Conservation (phyloP, 2,888 invertebrate species). For the Asteroscopus sphinx region DNA sequence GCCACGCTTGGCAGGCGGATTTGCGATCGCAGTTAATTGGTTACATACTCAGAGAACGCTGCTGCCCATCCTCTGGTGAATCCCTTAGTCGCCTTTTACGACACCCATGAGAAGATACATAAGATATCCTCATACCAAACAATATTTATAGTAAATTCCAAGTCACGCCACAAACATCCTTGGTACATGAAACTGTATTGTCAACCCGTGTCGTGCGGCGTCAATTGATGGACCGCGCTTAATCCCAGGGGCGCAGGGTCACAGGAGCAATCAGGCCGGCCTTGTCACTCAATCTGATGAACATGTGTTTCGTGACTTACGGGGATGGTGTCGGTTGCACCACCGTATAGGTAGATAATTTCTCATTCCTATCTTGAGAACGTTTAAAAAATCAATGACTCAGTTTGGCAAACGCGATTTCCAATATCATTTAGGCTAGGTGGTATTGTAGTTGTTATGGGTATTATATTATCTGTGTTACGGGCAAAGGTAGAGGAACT, state of each 20-base stretch:
- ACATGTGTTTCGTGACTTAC: conserved; percentile 24
- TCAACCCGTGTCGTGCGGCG: conserved; percentile 44
- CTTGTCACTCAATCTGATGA: conserved; percentile 47
- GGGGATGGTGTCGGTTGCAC: conserved; percentile 3
- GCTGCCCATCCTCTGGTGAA: too few species aligned
- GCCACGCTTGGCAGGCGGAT: too few species aligned
- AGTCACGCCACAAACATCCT: conserved; percentile 14
- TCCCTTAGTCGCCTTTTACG: too few species aligned
- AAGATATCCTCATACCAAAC: too few species aligned
- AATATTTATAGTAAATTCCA: conserved; percentile 6
- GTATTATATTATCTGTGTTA: too few species aligned
- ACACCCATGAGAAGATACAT: too few species aligned
- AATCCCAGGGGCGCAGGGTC: conserved; percentile 45
- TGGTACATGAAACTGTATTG: conserved; percentile 25
- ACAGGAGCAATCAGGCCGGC: conserved; percentile 42
- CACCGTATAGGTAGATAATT: neutral
- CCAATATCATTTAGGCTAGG: too few species aligned
- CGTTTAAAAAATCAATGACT: neutral
- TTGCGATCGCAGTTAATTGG: too few species aligned
- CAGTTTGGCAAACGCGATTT: too few species aligned
- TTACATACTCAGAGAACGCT: too few species aligned
- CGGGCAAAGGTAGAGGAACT: too few species aligned
- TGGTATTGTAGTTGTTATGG: too few species aligned
- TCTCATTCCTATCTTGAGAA: neutral
- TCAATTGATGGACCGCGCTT: conserved; percentile 41